phyloP scores from a whole-genome alignment of 2,797 vertebrate species.

The Neomorphus geoffroyi region DNA sequence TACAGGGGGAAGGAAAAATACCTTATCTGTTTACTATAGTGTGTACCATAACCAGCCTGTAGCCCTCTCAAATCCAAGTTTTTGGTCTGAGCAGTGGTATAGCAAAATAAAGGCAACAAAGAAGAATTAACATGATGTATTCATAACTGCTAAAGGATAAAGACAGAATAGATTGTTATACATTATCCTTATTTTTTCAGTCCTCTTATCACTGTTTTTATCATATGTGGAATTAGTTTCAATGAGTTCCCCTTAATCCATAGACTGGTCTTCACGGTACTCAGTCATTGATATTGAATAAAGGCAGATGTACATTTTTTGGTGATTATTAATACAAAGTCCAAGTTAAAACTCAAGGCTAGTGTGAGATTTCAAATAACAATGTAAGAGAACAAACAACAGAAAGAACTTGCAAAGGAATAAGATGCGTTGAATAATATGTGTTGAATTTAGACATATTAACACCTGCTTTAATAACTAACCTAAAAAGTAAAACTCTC shows the following conservation, averaged over 20 bases:
- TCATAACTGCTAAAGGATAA: background rate
- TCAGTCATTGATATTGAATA: background rate
- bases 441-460: background rate
- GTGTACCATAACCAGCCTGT: no score
- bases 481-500: background rate
- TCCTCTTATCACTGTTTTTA: background rate
- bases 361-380: background rate
- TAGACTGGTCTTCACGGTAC: rapidly evolving
- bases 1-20: background rate
- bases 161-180: background rate
- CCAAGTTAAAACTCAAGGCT: background rate
- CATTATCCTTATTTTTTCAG: background rate
- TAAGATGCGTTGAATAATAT: background rate
- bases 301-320: background rate
- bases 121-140: background rate
- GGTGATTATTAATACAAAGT: background rate
- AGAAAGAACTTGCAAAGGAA: background rate
- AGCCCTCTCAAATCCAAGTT: background rate
- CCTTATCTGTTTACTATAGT: background rate
- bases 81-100: background rate
- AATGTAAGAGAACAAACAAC: background rate
- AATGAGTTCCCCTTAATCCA: background rate
- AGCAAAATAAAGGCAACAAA: background rate
- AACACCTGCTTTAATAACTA: background rate
- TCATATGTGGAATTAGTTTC: background rate